These are phyloP conservation scores for Macropis europaea DNA, from an alignment of 2,888 invertebrate species.

Conservation along the genomic window DNA sequence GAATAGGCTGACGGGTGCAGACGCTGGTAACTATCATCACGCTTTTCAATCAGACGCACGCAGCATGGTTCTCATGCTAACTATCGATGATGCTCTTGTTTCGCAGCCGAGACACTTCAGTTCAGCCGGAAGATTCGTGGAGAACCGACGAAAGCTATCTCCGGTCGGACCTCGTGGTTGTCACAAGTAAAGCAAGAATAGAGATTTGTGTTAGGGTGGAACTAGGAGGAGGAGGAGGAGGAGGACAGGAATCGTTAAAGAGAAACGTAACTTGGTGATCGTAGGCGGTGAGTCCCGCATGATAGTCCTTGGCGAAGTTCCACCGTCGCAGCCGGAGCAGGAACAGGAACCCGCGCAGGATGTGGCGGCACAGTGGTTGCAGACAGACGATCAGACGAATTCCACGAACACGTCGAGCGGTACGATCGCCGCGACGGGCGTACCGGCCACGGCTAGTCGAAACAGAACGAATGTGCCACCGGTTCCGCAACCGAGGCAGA, in stretches of 20 bases:
- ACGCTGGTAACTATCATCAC: conserved; percentile 37
- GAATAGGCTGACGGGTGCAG: conserved; percentile 10
- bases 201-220: conserved; percentile 3
- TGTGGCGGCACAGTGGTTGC: conserved; percentile 75
- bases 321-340: conserved; percentile 73
- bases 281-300: conserved; percentile 81
- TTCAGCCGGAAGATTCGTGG: background rate
- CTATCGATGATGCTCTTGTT: conserved; percentile 25
- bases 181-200: conserved; percentile 35
- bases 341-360: conserved; percentile 77
- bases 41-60: too few relatives aligned
- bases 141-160: background rate
- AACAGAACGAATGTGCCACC: conserved; percentile 49
- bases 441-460: conserved; percentile 34
- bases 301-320: conserved; percentile 76
- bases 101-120: conserved; percentile 28
- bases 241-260: conserved; percentile 1
- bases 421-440: conserved; percentile 17
- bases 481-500: conserved; percentile 72
- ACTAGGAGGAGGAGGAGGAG: background rate
- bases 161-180: conserved; percentile 22
- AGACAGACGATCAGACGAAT: conserved; percentile 42
- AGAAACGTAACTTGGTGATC: conserved; percentile 29
- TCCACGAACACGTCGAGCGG: conserved; percentile 11
- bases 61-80: too few relatives aligned